Conservation (phyloP, 1,140 invertebrate species). For the Cotesia glomerata region DNA sequence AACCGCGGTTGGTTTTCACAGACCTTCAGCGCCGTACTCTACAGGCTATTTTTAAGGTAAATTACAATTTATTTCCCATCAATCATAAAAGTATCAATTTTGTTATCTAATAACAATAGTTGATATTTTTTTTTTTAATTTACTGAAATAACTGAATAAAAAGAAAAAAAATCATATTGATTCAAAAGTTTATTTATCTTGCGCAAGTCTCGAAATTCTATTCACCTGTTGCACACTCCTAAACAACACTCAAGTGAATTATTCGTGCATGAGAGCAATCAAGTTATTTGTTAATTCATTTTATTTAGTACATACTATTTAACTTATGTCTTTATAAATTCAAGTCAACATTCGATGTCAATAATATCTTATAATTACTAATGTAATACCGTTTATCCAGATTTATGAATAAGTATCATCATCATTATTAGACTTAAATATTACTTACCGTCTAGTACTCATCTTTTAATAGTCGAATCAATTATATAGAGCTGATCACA, state of each 20-base stretch:
- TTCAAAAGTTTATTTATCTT: conserved; percentile 10
- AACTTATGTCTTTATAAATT: not conserved
- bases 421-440: too few species aligned
- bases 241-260: conserved; percentile 24
- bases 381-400: too few species aligned
- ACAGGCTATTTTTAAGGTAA: conserved; percentile 98
- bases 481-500: too few species aligned
- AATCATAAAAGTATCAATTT: not conserved
- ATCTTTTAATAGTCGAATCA: too few species aligned
- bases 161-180: not conserved
- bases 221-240: conserved; percentile 31
- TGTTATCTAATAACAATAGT: too few species aligned
- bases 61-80: conserved; percentile 23
- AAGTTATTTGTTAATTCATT: conserved; percentile 10
- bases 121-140: not conserved
- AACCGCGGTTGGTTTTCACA: conserved; percentile 99
- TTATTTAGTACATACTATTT: not conserved
- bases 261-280: conserved; percentile 16
- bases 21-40: conserved; percentile 99
- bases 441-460: too few species aligned
- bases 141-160: not conserved
- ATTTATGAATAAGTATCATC: too few species aligned
- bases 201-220: conserved; percentile 20
- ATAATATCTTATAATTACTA: too few species aligned
- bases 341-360: too few species aligned